These are phyloP conservation scores for Leptestheria dahalacensis DNA, from an alignment of 1,140 invertebrate genomes.

Conservation along the genomic window DNA sequence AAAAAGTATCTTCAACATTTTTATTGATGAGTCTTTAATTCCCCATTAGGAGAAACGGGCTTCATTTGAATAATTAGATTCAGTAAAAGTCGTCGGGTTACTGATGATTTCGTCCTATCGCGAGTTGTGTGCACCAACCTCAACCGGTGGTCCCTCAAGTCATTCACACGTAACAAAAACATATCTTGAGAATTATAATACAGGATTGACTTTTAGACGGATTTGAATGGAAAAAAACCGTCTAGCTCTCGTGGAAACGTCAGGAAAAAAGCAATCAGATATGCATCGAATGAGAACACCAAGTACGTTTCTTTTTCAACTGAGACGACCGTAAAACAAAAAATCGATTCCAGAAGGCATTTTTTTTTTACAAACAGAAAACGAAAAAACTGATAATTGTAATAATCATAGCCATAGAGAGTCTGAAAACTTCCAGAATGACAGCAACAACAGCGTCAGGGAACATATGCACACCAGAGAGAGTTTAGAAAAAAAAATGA, in stretches of 20 bases:
- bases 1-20: neutral
- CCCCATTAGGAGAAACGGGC: neutral
- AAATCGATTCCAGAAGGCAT: neutral
- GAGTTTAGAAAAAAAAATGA: constrained; percentile 1
- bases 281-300: neutral
- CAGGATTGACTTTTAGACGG: neutral
- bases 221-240: too few species aligned
- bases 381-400: neutral
- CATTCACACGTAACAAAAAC: too few species aligned
- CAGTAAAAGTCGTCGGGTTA: neutral
- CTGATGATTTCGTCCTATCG: neutral
- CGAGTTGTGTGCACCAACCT: neutral
- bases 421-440: too few species aligned
- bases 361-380: neutral
- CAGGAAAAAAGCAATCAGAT: neutral
- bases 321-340: neutral
- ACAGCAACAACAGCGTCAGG: too few species aligned
- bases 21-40: neutral
- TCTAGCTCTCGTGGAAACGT: too few species aligned
- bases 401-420: too few species aligned
- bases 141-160: neutral
- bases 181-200: too few species aligned
- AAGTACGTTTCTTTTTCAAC: neutral
- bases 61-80: neutral
- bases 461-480: neutral